Conservation (phyloP, 2,888 invertebrate genomes). For the Labia minor region DNA sequence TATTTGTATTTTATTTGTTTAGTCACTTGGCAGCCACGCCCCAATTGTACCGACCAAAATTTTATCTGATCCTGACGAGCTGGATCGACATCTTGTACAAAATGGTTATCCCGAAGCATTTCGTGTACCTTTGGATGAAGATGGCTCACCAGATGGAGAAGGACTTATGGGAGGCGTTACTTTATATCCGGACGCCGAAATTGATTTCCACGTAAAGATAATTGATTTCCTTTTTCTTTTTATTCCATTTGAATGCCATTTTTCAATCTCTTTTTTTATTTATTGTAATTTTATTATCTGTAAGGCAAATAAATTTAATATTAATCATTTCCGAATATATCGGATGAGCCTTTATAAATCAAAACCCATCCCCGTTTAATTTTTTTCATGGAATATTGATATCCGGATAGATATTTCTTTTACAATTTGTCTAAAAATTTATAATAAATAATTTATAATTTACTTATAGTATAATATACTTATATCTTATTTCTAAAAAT, state of each 20-base stretch:
- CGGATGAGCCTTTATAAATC: too few relatives aligned
- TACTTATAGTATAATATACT: too few relatives aligned
- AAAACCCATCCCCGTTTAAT: too few relatives aligned
- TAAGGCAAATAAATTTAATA: too few relatives aligned
- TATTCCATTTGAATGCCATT: constrained; percentile 24
- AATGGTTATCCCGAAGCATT: constrained; percentile 62
- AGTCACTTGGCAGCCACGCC: constrained; percentile 62
- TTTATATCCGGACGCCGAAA: constrained; percentile 37
- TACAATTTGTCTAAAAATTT: too few relatives aligned
- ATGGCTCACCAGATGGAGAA: constrained; percentile 35
- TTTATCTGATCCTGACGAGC: constrained; percentile 74
- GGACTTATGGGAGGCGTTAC: constrained; percentile 37
- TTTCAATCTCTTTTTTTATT: too few relatives aligned
- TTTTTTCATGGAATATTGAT: too few relatives aligned
- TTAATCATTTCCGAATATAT: too few relatives aligned
- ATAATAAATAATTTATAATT: too few relatives aligned
- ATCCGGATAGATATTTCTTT: too few relatives aligned
- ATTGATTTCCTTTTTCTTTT: constrained; percentile 28
- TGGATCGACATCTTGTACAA: constrained; percentile 71
- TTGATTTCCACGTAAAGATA: constrained; percentile 44
- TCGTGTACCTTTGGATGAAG: constrained; percentile 31
- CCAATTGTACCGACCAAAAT: constrained; percentile 82
- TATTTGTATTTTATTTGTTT: constrained; percentile 28
- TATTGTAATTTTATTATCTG: too few relatives aligned
- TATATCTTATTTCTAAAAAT: too few relatives aligned